Evolutionary conservation across 2,113 vertebrate genomes (phyloP).

Genomic region (Gorsachius goisagi): DNA sequence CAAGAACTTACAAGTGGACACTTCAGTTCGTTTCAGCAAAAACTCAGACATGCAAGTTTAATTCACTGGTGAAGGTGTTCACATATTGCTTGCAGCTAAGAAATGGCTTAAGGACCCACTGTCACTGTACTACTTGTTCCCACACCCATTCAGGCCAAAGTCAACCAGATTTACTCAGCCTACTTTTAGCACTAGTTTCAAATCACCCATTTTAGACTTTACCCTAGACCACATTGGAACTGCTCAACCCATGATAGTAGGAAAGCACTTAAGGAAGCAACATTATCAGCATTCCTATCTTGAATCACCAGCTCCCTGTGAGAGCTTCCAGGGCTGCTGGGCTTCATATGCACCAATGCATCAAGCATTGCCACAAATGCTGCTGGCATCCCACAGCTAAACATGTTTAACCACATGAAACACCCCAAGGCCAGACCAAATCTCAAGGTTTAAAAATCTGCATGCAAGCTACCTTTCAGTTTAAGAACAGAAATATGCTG

Average conservation of each 20-base stretch:
- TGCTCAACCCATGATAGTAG: not conserved
- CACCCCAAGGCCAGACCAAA: not conserved
- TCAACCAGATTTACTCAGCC: not conserved
- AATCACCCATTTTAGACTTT: not conserved
- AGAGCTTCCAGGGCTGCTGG: not conserved
- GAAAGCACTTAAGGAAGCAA: not conserved
- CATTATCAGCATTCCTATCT: not conserved
- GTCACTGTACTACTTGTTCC: not conserved
- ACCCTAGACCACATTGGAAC: not conserved
- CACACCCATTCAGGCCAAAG: not conserved
- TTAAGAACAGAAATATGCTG: not conserved
- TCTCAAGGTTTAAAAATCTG: not conserved
- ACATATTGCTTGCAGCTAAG: not conserved
- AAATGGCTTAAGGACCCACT: not conserved
- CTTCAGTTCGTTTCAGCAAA: not conserved
- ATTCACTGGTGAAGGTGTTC: not conserved
- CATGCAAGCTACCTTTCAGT: not conserved
- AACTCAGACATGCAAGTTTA: not conserved
- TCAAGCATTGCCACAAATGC: not conserved
- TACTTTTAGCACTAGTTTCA: not conserved
- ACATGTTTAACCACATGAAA: not conserved
- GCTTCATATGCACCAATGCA: not conserved
- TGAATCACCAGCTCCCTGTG: not conserved
- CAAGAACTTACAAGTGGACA: not conserved
- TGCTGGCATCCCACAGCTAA: not conserved